Evolutionary conservation across 2,113 vertebrate species (phyloP).

Genomic region (Talpa occidentalis): DNA sequence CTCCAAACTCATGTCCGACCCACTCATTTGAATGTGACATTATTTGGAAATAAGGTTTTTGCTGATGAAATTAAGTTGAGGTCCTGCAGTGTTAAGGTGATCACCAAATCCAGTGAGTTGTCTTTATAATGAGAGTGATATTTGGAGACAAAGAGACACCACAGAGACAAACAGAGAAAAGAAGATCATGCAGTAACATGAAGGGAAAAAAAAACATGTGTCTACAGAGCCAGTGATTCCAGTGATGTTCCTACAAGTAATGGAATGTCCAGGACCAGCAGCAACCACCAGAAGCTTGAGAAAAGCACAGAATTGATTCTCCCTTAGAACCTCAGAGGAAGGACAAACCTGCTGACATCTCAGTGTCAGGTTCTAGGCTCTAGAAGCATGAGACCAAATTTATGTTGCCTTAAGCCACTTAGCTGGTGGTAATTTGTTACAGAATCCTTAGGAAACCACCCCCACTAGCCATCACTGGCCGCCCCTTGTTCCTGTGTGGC

Average conservation of each 20-base stretch:
- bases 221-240: no score
- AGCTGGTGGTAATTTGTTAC: not conserved
- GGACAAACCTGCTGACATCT: not conserved
- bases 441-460: not conserved
- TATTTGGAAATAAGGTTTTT: not conserved
- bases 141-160: not conserved
- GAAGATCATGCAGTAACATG: not conserved
- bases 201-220: not conserved
- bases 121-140: not conserved
- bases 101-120: not conserved
- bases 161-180: not conserved
- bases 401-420: not conserved
- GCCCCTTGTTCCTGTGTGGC: not conserved
- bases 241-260: not conserved
- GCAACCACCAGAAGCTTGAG: not conserved
- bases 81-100: not conserved
- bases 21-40: not conserved
- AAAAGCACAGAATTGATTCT: not conserved
- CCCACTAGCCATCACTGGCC: not conserved
- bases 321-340: not conserved
- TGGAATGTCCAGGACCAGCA: not conserved
- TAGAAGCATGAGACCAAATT: not conserved
- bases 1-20: not conserved
- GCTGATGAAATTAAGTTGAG: not conserved
- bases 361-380: not conserved